Conservation (phyloP, 2,888 invertebrate species). For the Nasonia oneida region DNA sequence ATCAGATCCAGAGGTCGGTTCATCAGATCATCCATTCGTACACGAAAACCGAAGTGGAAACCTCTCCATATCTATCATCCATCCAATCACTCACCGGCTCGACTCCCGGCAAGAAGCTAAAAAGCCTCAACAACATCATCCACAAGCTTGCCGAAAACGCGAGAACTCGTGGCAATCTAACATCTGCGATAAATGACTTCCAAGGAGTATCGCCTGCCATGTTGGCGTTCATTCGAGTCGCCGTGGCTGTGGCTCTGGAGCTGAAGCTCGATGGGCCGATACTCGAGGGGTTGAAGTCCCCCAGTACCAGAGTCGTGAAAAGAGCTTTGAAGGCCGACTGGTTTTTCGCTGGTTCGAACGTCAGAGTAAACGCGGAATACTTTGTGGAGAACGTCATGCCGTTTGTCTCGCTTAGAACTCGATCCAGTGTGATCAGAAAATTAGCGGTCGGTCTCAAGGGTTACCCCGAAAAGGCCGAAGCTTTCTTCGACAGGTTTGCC, state of each 20-base stretch:
- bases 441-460: conserved; percentile 66
- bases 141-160: background rate
- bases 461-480: conserved; percentile 64
- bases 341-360: conserved; percentile 70
- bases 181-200: background rate
- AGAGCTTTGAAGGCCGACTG: conserved; percentile 70
- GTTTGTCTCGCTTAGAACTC: conserved; percentile 68
- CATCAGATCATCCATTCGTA: background rate
- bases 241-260: background rate
- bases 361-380: conserved; percentile 65
- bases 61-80: conserved; percentile 63
- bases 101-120: conserved; percentile 68
- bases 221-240: background rate
- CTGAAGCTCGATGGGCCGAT: conserved; percentile 54
- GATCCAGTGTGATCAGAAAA: conserved; percentile 68
- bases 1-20: conserved; percentile 21
- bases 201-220: conserved; percentile 11
- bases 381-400: conserved; percentile 70
- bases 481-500: conserved; percentile 68
- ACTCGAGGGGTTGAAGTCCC: conserved; percentile 70
- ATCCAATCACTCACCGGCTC: conserved; percentile 71
- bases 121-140: conserved; percentile 65
- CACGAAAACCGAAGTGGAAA: background rate
- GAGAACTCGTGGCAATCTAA: background rate
- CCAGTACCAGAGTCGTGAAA: conserved; percentile 67